Base-by-base conservation (phyloP, 2,797 vertebrate species). In the Lithobates sylvaticus region DNA sequence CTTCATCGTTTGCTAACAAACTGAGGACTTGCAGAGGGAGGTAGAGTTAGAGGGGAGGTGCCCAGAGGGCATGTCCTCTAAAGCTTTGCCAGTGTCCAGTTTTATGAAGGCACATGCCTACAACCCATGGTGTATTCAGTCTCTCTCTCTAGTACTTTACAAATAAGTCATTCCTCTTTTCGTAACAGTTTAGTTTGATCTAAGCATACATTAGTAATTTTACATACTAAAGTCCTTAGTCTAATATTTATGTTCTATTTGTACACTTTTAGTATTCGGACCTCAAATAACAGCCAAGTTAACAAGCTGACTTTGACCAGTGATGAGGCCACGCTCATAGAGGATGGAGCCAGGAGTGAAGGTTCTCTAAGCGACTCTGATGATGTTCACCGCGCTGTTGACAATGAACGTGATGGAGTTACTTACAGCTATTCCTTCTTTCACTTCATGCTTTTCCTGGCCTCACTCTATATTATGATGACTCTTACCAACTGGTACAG, bases 391-490 rank as follows among this genome's bases (percentile, higher is more conserved):
- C 93, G 97, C 36, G 98, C 97, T 9, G 85, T 98, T 76, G 98
- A 99, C 91, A 99, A 99, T 0, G 98, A 99, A 92, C 96, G 93
- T 88, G 98, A 99, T 4, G 98, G 97, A 0, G 98, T 99, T 87
- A 98, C 96, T 21, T 99, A 99, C 90, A 99, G 97, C 78, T 99
- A 99, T 83, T 99, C 98, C 13, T 99, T 99, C 93, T 99, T 99
- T 90, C 98, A 99, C 92, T 99, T 99, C 91, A 99, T 99, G 98
- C 95, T 99, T 79, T 99, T 99, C 92, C 92, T 99, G 92, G 98
- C 98, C 0, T 99, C 98, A 0, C 96, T 99, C 9, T 99, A 99
- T 91, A 99, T 99, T 92, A 99, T 99, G 98, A 99, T 99, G 98
- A 99, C 98, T 0, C 95, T 99, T 71, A 99, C 98, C 94, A 99